Conservation (phyloP, 2,888 invertebrate genomes). For the Atrina japonica region DNA sequence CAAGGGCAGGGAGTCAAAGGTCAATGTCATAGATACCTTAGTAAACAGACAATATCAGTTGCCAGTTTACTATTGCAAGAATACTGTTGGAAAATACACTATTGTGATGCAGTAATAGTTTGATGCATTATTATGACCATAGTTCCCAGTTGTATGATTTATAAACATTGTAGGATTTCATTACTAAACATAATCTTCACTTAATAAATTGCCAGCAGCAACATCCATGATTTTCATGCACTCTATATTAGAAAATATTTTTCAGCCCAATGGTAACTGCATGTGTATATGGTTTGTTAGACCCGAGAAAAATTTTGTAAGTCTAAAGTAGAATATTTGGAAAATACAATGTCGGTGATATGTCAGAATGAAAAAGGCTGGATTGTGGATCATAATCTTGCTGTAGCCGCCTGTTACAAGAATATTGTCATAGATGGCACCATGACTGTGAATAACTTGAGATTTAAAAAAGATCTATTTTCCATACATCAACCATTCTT, state of each 20-base stretch:
- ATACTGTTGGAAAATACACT: too few relatives aligned
- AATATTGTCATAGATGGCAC: not conserved
- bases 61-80: too few relatives aligned
- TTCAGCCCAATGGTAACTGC: too few relatives aligned
- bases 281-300: too few relatives aligned
- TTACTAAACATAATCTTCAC: too few relatives aligned
- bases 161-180: too few relatives aligned
- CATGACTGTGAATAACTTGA: not conserved
- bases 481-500: slow-evolving; percentile 34
- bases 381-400: slow-evolving; percentile 26
- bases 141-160: not conserved
- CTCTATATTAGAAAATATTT: too few relatives aligned
- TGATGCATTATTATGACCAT: too few relatives aligned
- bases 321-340: too few relatives aligned
- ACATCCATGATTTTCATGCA: not conserved
- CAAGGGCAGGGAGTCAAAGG: not conserved
- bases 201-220: too few relatives aligned
- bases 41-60: not conserved
- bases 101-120: too few relatives aligned
- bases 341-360: slow-evolving; percentile 31
- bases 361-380: slow-evolving; percentile 19
- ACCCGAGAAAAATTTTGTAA: not conserved
- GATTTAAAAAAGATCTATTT: slow-evolving; percentile 28
- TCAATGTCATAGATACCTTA: not conserved
- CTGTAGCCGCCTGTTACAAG: not conserved